phyloP scores from a whole-genome alignment of 2,888 invertebrate species.

The Agriopis aurantiaria region DNA sequence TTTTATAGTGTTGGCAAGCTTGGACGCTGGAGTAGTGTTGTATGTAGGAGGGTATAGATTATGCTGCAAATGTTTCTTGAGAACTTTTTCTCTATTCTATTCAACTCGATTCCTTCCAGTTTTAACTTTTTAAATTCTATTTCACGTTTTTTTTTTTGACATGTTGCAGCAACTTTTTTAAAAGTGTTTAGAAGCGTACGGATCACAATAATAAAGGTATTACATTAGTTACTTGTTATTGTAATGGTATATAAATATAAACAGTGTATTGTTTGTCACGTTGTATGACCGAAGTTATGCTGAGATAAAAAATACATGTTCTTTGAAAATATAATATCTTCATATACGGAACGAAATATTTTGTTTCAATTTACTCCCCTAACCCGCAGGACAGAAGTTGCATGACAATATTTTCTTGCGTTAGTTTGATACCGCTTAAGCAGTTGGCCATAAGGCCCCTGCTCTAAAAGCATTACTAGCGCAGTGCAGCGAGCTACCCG shows the following conservation, averaged over 20 bases:
- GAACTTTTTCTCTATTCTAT: constrained; percentile 31
- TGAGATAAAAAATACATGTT: constrained; percentile 81
- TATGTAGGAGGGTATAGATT: constrained; percentile 71
- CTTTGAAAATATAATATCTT: constrained; percentile 86
- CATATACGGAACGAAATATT: constrained; percentile 75
- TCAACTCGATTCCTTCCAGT: constrained; percentile 54
- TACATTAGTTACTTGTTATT: constrained; percentile 84
- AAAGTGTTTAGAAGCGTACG: constrained; percentile 80
- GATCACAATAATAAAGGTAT: constrained; percentile 81
- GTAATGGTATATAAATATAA: constrained; percentile 71
- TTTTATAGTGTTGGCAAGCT: constrained; percentile 70
- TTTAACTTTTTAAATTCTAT: constrained; percentile 44
- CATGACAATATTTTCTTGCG: too few relatives aligned
- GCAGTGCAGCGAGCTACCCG: too few relatives aligned
- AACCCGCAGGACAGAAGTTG: background rate
- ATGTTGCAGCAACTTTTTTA: constrained; percentile 75
- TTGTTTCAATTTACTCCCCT: constrained; percentile 57
- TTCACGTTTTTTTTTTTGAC: constrained; percentile 49
- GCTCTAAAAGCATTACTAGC: too few relatives aligned
- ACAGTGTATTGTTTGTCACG: constrained; percentile 82
- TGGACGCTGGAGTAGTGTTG: constrained; percentile 56
- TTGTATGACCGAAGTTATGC: constrained; percentile 83
- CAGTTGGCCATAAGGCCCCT: too few relatives aligned
- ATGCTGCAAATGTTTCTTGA: constrained; percentile 66
- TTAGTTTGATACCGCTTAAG: too few relatives aligned